phyloP scores from a whole-genome alignment of 2,797 vertebrate species.

The Nothura maculosa region DNA sequence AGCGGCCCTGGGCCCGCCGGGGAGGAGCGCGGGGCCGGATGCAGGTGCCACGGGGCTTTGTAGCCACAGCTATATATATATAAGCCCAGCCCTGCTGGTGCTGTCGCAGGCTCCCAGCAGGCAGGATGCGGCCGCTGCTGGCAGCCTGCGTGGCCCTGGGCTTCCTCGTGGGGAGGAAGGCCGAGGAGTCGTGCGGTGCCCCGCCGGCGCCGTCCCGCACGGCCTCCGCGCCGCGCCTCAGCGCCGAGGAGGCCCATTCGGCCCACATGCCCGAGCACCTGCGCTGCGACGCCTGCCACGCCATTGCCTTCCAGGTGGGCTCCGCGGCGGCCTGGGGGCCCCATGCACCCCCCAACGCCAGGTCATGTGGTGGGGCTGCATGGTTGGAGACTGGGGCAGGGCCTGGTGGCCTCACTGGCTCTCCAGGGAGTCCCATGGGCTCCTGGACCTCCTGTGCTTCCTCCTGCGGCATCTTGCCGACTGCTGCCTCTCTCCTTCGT shows the following conservation, averaged over 20 bases:
- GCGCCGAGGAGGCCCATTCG: slow-evolving; percentile 75
- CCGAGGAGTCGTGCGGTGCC: neutral
- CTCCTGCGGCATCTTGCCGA: neutral
- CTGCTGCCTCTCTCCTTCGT: neutral
- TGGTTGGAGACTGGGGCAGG: no score
- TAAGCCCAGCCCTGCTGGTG: accelerated
- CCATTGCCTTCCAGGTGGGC: slow-evolving; percentile 78
- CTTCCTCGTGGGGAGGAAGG: neutral
- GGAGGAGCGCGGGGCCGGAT: neutral
- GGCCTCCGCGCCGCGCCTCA: slow-evolving; percentile 46
- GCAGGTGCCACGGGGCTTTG: slow-evolving; percentile 20
- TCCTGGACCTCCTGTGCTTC: no score
- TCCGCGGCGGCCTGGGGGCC: accelerated
- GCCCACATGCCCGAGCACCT: slow-evolving; percentile 75
- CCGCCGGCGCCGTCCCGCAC: neutral
- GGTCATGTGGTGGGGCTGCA: no score
- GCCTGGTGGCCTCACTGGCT: neutral
- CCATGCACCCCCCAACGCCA: neutral
- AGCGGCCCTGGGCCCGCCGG: accelerated
- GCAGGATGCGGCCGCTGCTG: slow-evolving; percentile 40
- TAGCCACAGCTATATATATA: neutral
- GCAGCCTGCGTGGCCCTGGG: neutral
- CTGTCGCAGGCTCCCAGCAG: neutral
- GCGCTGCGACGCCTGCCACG: slow-evolving; percentile 76
- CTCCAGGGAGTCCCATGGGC: neutral